Conservation (phyloP, 2,888 invertebrate species). For the Polyploca ridens region DNA sequence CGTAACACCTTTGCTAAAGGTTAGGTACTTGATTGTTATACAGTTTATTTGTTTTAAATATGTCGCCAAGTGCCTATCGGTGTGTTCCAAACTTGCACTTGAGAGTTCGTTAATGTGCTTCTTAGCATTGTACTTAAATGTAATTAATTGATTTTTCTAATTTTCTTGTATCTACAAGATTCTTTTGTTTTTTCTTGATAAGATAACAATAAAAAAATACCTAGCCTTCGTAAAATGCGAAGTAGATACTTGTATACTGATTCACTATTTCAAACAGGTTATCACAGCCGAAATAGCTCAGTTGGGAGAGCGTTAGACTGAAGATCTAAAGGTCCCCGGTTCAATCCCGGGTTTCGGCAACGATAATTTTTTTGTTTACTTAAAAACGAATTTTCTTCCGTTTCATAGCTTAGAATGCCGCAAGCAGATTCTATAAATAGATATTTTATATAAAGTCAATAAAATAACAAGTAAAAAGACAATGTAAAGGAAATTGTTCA, state of each 20-base stretch:
- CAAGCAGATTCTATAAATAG: background rate
- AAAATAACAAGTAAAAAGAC: background rate
- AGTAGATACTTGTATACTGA: too few species aligned
- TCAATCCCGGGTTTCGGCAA: constrained; percentile 71
- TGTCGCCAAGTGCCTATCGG: too few species aligned
- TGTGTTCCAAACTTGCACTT: too few species aligned
- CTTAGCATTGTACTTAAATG: too few species aligned
- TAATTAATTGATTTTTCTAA: too few species aligned
- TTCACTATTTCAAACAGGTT: accelerated
- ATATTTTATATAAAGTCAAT: background rate
- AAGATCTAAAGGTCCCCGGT: constrained; percentile 77
- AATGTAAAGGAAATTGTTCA: background rate
- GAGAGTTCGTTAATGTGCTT: too few species aligned
- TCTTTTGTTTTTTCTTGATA: too few species aligned
- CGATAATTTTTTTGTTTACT: background rate
- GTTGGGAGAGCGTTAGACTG: constrained; percentile 79
- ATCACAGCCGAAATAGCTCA: constrained; percentile 68
- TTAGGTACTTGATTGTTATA: background rate
- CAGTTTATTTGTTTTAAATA: too few species aligned
- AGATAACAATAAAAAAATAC: background rate
- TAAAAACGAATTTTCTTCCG: background rate
- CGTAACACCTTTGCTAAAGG: background rate
- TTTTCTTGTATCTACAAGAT: too few species aligned
- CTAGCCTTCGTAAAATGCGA: too few species aligned
- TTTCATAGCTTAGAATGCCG: background rate